Conservation (phyloP, 2,113 vertebrate species). For the Zingel zingel region DNA sequence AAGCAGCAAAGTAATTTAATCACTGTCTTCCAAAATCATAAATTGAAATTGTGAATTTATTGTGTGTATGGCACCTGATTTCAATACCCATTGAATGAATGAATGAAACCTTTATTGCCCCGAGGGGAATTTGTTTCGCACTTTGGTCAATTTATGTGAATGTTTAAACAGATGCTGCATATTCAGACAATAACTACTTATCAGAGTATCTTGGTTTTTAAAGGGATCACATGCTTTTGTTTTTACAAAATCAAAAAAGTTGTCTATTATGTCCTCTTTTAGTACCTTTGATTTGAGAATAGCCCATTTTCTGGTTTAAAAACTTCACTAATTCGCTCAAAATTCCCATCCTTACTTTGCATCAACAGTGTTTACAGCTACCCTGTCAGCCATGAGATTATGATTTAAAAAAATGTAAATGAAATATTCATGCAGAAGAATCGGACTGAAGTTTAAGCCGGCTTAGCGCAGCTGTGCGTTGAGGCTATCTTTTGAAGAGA, state of each 20-base stretch:
- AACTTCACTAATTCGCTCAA: conserved; percentile 10
- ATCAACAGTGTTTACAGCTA: conserved; percentile 45
- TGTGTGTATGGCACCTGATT: conserved; percentile 5
- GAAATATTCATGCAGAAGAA: conserved; percentile 58
- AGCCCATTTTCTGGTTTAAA: conserved; percentile 16
- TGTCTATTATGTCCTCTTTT: conserved; percentile 7
- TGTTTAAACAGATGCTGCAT: conserved; percentile 4
- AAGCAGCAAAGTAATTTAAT: not conserved
- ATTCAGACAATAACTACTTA: not conserved
- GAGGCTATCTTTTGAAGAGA: conserved; percentile 45
- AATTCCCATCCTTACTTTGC: not conserved
- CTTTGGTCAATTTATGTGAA: conserved; percentile 3
- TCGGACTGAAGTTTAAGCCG: conserved; percentile 46
- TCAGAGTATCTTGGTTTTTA: not conserved
- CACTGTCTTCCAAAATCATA: not conserved
- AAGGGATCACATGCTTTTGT: not conserved
- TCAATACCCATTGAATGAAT: not conserved
- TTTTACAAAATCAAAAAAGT: not conserved
- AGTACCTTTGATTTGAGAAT: conserved; percentile 1
- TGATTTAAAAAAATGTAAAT: conserved; percentile 53
- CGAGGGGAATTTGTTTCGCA: too few relatives aligned
- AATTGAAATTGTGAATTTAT: conserved; percentile 12
- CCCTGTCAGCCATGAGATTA: conserved; percentile 18
- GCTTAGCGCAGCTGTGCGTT: conserved; percentile 45
- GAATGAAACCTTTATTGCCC: too few relatives aligned